These are phyloP conservation scores for Melanargia galathea DNA, from an alignment of 2,888 invertebrate genomes.

Conservation along the genomic window DNA sequence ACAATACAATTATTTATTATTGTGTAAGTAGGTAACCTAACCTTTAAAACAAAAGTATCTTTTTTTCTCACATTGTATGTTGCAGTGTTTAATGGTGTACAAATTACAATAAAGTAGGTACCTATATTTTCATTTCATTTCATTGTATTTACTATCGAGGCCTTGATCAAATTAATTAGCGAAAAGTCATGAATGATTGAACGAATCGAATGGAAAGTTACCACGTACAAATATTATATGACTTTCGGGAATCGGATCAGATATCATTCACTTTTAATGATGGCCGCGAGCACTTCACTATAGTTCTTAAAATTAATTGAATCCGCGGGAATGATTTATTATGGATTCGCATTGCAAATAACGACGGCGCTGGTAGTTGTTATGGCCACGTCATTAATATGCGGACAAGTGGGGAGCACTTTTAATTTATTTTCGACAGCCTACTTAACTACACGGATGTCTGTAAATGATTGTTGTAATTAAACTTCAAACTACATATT, in stretches of 20 bases:
- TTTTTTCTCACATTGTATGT: too few species aligned
- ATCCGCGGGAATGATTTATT: slow-evolving; percentile 26
- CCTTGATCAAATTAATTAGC: not conserved
- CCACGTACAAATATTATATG: slow-evolving; percentile 1
- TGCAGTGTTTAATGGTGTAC: too few species aligned
- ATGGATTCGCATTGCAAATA: slow-evolving; percentile 27
- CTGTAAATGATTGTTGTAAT: not conserved
- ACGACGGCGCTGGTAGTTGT: not conserved
- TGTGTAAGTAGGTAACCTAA: too few species aligned
- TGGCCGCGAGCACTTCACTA: slow-evolving; percentile 25
- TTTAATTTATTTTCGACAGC: slow-evolving; percentile 18
- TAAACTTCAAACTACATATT: too few species aligned
- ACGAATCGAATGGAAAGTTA: not conserved
- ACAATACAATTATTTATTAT: too few species aligned
- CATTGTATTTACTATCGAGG: not conserved
- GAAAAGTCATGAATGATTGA: not conserved
- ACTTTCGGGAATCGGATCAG: slow-evolving; percentile 1
- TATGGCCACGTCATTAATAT: slow-evolving; percentile 21
- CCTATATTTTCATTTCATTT: too few species aligned
- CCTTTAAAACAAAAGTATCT: too few species aligned
- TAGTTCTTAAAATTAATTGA: slow-evolving; percentile 28
- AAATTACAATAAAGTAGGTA: too few species aligned
- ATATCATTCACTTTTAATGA: slow-evolving; percentile 20
- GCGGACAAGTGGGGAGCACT: slow-evolving; percentile 9
- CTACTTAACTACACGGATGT: not conserved